Percentiles rank a stretch among this genome's conserved stretches.
These are phyloP conservation scores for Hololepta plana DNA, from an alignment of 2,888 invertebrate genomes.

Conservation along the genomic window DNA sequence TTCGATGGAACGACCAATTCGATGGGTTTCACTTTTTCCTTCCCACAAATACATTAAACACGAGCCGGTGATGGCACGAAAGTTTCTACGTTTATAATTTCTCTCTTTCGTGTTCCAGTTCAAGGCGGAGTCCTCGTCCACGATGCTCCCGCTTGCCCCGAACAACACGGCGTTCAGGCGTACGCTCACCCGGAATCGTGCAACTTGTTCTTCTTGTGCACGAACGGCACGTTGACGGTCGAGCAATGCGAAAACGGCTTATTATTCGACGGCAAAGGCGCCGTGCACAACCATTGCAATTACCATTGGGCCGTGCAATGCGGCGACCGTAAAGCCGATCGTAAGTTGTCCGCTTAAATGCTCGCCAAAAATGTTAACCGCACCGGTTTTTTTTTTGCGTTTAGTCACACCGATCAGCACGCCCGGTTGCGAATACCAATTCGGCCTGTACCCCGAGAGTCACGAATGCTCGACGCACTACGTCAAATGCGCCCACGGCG, in stretches of 20 bases:
- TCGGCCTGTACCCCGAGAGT: conserved; percentile 73
- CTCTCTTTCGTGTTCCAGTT: conserved; percentile 31
- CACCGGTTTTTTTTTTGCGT: too few relatives aligned
- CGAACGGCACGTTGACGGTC: conserved; percentile 74
- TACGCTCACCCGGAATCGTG: conserved; percentile 79
- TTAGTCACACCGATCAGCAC: conserved; percentile 61
- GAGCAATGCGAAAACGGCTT: conserved; percentile 87
- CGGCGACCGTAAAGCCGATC: conserved; percentile 58
- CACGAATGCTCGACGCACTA: conserved; percentile 69
- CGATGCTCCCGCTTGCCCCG: conserved; percentile 60
- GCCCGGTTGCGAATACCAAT: conserved; percentile 75
- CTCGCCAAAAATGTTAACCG: conserved; percentile 1
- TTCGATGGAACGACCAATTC: too few relatives aligned
- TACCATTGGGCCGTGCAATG: conserved; percentile 88
- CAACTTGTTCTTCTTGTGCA: conserved; percentile 79
- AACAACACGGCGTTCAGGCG: conserved; percentile 61
- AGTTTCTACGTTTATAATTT: too few relatives aligned
- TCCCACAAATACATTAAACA: too few relatives aligned
- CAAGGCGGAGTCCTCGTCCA: conserved; percentile 39
- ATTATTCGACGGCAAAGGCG: conserved; percentile 77
- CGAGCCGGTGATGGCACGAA: too few relatives aligned
- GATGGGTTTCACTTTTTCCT: too few relatives aligned
- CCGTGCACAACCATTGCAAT: conserved; percentile 82
- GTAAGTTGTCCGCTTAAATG: conserved; percentile 36
- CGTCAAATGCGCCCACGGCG: conserved; percentile 70